phyloP scores from a whole-genome alignment of 2,113 vertebrate species.

The Lates calcarifer region DNA sequence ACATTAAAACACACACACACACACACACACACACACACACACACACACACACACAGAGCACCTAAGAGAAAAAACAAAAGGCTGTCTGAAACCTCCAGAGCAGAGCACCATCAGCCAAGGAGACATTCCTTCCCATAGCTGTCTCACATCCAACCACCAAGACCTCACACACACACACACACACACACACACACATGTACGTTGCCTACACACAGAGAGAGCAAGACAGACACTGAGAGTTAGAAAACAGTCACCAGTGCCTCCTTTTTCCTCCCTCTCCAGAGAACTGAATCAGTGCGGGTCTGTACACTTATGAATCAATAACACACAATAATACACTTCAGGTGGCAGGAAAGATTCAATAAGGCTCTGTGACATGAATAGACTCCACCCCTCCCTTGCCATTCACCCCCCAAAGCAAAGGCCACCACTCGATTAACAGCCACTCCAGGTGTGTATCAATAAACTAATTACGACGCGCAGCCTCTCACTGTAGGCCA shows the following conservation, averaged over 20 bases:
- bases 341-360: constrained; percentile 57
- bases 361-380: constrained; percentile 53
- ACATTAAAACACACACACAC: constrained; percentile 29
- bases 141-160: constrained; percentile 39
- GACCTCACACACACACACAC: constrained; percentile 19
- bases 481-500: not conserved
- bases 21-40: constrained; percentile 21
- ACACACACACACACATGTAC: constrained; percentile 7
- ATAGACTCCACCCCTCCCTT: constrained; percentile 33
- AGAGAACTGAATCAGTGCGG: constrained; percentile 34
- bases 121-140: constrained; percentile 67
- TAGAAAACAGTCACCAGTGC: constrained; percentile 13
- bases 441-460: constrained; percentile 61
- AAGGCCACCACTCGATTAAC: constrained; percentile 22
- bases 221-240: not conserved
- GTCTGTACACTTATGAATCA: constrained; percentile 66
- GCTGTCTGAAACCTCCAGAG: constrained; percentile 40
- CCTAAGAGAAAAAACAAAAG: constrained; percentile 63
- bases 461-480: constrained; percentile 59
- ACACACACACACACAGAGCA: constrained; percentile 34
- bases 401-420: constrained; percentile 9
- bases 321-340: constrained; percentile 68
- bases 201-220: not conserved
- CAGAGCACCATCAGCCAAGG: constrained; percentile 58
- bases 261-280: constrained; percentile 20